phyloP scores from a whole-genome alignment of 2,113 vertebrate species.

The Hippocampus barbouri region DNA sequence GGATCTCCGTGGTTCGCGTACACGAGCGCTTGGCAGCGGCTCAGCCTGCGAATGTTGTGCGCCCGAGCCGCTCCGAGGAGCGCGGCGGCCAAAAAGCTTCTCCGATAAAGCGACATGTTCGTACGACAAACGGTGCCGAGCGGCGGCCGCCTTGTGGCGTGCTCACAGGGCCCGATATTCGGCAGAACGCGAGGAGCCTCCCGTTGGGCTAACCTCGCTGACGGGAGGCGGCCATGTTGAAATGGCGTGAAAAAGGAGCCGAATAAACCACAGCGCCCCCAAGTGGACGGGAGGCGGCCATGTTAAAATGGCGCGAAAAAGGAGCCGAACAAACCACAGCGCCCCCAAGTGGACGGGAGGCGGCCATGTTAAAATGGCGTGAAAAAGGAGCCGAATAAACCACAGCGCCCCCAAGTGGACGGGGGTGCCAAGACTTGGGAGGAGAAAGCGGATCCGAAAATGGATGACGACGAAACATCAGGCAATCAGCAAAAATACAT shows the following conservation, averaged over 20 bases:
- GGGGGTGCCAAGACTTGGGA: neutral
- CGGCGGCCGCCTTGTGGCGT: slow-evolving; percentile 30
- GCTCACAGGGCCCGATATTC: too few species aligned
- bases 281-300: slow-evolving; percentile 43
- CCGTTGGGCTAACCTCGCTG: neutral
- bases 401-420: slow-evolving; percentile 22
- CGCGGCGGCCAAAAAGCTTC: neutral
- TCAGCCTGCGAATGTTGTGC: slow-evolving; percentile 25
- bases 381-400: slow-evolving; percentile 24
- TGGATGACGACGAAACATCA: too few species aligned
- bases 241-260: slow-evolving; percentile 15
- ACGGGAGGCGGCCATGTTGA: slow-evolving; percentile 53
- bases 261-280: slow-evolving; percentile 31
- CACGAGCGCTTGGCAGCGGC: slow-evolving; percentile 48
- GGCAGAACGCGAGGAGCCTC: neutral
- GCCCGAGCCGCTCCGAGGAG: neutral
- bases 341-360: slow-evolving; percentile 13
- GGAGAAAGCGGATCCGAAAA: too few species aligned
- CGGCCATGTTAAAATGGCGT: slow-evolving; percentile 59
- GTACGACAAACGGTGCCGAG: slow-evolving; percentile 4
- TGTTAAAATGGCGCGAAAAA: slow-evolving; percentile 42
- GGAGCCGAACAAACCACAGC: slow-evolving; percentile 27
- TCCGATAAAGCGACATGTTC: slow-evolving; percentile 13
- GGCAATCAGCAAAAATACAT: too few species aligned
- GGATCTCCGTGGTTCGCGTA: slow-evolving; percentile 72